Evolutionary conservation across 2,888 invertebrate genomes (phyloP).

Genomic region (Callyntrura sp.): DNA sequence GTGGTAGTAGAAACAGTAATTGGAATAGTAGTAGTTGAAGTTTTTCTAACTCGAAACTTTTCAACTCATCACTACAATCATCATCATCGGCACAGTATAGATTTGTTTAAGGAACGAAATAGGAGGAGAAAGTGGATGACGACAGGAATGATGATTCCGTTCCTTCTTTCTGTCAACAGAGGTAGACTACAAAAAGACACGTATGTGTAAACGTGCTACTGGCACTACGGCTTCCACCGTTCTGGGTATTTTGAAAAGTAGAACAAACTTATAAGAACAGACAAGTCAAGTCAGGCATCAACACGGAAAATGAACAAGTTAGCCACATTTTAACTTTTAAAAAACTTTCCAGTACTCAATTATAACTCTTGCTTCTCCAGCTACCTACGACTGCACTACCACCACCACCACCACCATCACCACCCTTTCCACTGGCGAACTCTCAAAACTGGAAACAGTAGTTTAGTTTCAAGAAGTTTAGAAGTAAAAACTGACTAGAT

Average conservation of each 20-base stretch:
- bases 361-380: slow-evolving; percentile 1
- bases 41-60: neutral
- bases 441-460: neutral
- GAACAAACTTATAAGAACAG: slow-evolving; percentile 42
- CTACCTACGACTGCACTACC: neutral
- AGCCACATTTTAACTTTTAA: slow-evolving; percentile 45
- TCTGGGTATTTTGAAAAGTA: slow-evolving; percentile 48
- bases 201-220: slow-evolving; percentile 43
- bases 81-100: slow-evolving; percentile 25
- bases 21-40: neutral
- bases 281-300: slow-evolving; percentile 26
- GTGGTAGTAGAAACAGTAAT: neutral
- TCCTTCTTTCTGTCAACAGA: slow-evolving; percentile 40
- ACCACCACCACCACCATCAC: neutral
- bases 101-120: slow-evolving; percentile 34
- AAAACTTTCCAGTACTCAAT: slow-evolving; percentile 41
- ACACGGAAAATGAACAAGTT: slow-evolving; percentile 41
- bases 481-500: slow-evolving; percentile 59
- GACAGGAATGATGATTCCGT: slow-evolving; percentile 4
- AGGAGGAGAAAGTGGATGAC: neutral
- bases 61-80: slow-evolving; percentile 14
- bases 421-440: too few relatives aligned
- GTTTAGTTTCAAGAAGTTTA: slow-evolving; percentile 16
- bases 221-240: too few relatives aligned
- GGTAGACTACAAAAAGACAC: slow-evolving; percentile 13